Evolutionary conservation across 2,888 invertebrate species (phyloP), one percentile per base, ranked within the genome.

Genomic region (Nymphalis urticae): DNA sequence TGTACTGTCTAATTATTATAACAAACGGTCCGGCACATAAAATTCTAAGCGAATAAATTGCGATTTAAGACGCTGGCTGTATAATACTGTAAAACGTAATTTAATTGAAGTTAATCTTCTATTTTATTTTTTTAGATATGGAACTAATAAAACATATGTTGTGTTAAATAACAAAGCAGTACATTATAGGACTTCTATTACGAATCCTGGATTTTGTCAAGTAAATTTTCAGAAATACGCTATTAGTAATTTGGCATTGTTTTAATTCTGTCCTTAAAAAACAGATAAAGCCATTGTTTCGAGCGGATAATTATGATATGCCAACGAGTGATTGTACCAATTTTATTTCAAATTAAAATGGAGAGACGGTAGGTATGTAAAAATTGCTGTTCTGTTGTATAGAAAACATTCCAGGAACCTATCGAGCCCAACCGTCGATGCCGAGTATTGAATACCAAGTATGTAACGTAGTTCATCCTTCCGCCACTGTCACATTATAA

Each of bases 401-500:
- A 71, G 69, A 70, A 71, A 72, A 66, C 77, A 82, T 89, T 89
- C 89, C 83, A 79, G 84, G 89, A 90, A 89, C 82, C 78, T 77
- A 76, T 79, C 76, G 81, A 80, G 78, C 77, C 42, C 58, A 19
- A 51, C 66, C 62, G 56, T 48, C 36, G 32, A 19, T 79, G 75
- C 78, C 78, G 78, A 76, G 77, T 74, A 75, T 79, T 76, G 89
- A 88, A 90, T 90, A 88, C 80, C 80, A 89, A 89, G 76, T 81
- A 81, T 77, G 79, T 83, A 82, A 82, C 83, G 82, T 81, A 79
- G 79, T 78, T 77, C 80, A 83, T 84, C 84, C 87, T 88, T 87
- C 75, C 75, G 70, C 71, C 62, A 71, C 56, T 56, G 63, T 3
- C 36, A 36, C n/a, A 42, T 42, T 42, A 58, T 42, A 58, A 42